Conservation (phyloP, 1,140 invertebrate genomes). For the Melanaphis sacchari region DNA sequence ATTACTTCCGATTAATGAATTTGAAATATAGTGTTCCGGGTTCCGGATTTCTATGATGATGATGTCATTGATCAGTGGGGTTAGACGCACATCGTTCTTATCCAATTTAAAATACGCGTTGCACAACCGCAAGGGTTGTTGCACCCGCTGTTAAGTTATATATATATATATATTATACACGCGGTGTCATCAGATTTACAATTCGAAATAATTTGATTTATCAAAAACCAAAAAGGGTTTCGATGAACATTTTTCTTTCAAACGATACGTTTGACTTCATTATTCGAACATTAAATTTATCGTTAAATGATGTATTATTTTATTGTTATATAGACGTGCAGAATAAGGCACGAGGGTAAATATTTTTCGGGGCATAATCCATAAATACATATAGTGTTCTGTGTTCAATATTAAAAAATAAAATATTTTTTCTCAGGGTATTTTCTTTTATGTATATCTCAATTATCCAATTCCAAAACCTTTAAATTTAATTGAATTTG, state of each 20-base stretch:
- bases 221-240: not conserved
- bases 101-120: slow-evolving; percentile 33
- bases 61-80: slow-evolving; percentile 35
- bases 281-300: not conserved
- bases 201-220: slow-evolving; percentile 23
- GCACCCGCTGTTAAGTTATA: too few relatives aligned
- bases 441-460: not conserved
- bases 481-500: not conserved
- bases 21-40: not conserved
- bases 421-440: not conserved
- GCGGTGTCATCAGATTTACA: slow-evolving; percentile 34
- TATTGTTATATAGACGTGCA: not conserved
- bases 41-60: not conserved
- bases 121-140: not conserved
- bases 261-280: slow-evolving; percentile 1
- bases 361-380: not conserved
- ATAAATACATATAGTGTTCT: not conserved
- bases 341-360: not conserved
- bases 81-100: not conserved
- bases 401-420: not conserved
- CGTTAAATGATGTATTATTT: not conserved
- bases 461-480: not conserved
- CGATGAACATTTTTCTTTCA: not conserved
- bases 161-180: not conserved
- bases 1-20: slow-evolving; percentile 36